These are phyloP conservation scores for Ranitomeya imitator DNA, from an alignment of 2,113 vertebrate genomes.

Conservation along the genomic window DNA sequence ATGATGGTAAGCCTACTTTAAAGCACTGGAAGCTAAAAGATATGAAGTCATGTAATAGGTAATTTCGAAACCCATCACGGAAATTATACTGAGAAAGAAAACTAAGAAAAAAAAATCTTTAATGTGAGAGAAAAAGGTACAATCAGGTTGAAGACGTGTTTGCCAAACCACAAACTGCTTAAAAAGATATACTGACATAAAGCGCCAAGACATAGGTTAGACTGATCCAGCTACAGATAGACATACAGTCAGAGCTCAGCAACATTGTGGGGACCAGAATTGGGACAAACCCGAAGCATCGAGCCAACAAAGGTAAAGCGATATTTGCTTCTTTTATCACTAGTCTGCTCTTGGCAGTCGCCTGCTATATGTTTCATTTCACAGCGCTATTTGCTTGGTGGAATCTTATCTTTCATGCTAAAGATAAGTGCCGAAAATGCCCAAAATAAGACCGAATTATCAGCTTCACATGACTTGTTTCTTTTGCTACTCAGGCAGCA, in stretches of 20 bases:
- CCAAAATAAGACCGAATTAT: not conserved
- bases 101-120: constrained; percentile 47
- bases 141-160: constrained; percentile 52
- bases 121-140: constrained; percentile 24
- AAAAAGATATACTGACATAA: not conserved
- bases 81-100: constrained; percentile 63
- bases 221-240: constrained; percentile 33
- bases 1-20: not conserved
- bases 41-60: constrained; percentile 51
- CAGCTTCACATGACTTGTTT: not conserved
- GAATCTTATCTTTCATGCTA: not conserved
- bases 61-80: constrained; percentile 72
- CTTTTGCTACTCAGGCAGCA: not conserved
- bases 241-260: constrained; percentile 14
- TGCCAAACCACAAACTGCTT: constrained; percentile 34
- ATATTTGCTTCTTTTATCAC: not conserved
- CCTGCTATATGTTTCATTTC: not conserved
- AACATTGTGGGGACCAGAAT: not conserved
- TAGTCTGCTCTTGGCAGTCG: not conserved
- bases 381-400: not conserved
- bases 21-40: constrained; percentile 29
- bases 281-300: constrained; percentile 43
- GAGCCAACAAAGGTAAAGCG: constrained; percentile 60
- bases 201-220: constrained; percentile 17
- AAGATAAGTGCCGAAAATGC: not conserved